A percentile compares a stretch with the other conserved stretches of the same genome.
These are phyloP conservation scores for Octodon degus DNA, from an alignment of 2,113 vertebrate genomes.

Conservation along the genomic window DNA sequence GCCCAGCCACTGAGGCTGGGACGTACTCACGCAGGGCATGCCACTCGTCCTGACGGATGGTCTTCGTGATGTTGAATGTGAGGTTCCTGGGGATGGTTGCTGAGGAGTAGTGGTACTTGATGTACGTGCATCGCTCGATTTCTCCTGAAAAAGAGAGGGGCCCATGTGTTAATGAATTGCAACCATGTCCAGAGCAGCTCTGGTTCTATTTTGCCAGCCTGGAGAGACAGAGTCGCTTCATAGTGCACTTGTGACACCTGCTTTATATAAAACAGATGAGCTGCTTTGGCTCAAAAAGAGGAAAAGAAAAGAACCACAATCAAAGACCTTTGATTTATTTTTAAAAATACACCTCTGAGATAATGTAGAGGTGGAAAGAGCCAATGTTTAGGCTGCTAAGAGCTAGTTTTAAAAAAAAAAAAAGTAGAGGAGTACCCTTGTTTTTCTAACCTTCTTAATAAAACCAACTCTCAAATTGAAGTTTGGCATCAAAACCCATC, in stretches of 20 bases:
- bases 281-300: neutral
- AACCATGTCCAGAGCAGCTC: neutral
- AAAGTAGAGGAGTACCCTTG: neutral
- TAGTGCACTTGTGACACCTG: neutral
- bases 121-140: conserved; percentile 94
- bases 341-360: neutral
- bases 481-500: neutral
- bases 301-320: neutral
- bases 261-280: neutral
- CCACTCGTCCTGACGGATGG: conserved; percentile 99
- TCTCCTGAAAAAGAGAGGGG: conserved; percentile 84
- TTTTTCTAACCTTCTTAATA: neutral
- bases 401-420: neutral
- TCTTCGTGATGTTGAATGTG: conserved; percentile 98
- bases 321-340: neutral
- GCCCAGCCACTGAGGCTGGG: rapidly evolving
- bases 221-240: neutral
- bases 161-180: conserved; percentile 27
- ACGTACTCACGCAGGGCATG: conserved; percentile 96
- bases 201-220: neutral
- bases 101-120: conserved; percentile 99
- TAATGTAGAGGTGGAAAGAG: neutral
- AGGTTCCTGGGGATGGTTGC: conserved; percentile 97
- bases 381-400: neutral
- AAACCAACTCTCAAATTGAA: neutral